phyloP scores from a whole-genome alignment of 1,140 invertebrate species.

The Nephotettix cincticeps region DNA sequence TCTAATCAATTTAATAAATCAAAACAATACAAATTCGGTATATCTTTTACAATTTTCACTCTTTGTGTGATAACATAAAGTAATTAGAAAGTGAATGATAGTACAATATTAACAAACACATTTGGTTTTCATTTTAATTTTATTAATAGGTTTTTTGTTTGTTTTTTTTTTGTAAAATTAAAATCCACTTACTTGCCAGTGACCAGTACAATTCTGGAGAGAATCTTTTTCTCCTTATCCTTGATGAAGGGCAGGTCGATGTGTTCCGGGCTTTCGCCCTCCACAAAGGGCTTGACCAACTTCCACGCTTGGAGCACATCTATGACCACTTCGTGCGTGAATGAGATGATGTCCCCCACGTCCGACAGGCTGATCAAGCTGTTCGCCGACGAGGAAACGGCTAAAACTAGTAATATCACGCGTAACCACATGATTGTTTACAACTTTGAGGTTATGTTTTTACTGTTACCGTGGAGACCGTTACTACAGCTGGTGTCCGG shows the following conservation, averaged over 20 bases:
- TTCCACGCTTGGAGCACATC: conserved; percentile 62
- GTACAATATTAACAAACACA: too few species aligned
- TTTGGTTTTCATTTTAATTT: too few species aligned
- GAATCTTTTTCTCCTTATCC: conserved; percentile 54
- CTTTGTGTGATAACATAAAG: too few species aligned
- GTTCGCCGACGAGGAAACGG: not conserved
- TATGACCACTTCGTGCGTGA: conserved; percentile 58
- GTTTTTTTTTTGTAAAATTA: too few species aligned
- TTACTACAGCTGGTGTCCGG: conserved; percentile 16
- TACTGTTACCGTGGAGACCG: not conserved
- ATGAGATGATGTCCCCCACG: conserved; percentile 58
- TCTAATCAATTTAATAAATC: too few species aligned
- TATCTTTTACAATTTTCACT: too few species aligned
- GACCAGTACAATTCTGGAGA: conserved; percentile 51
- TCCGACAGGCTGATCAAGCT: conserved; percentile 48
- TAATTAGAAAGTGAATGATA: too few species aligned
- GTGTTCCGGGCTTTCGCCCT: conserved; percentile 52
- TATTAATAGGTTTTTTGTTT: too few species aligned
- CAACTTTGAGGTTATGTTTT: conserved; percentile 20
- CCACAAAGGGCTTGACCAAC: conserved; percentile 50
- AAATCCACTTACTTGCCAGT: conserved; percentile 43
- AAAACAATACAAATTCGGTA: too few species aligned
- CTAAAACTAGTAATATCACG: conserved; percentile 13
- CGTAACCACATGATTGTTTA: not conserved
- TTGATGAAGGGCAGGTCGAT: conserved; percentile 58